Base-by-base conservation (phyloP, 2,888 invertebrate genomes). In the Asteroscopus sphinx region DNA sequence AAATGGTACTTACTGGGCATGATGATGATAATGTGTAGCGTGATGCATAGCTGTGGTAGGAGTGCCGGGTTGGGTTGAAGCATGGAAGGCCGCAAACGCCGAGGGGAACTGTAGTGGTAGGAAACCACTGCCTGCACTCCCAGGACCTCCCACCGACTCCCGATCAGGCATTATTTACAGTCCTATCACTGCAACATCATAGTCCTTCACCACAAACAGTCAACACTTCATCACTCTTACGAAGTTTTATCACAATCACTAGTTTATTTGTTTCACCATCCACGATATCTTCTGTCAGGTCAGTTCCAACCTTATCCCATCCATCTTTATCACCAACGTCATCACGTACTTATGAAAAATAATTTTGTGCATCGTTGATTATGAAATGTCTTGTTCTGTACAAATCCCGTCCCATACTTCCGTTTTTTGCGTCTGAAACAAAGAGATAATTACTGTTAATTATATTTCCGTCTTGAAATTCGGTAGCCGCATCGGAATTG, bases 11-110 rank as follows among this genome's bases (percentile, higher is more conserved):
- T 81, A 94, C 94, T 94, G 94, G 28, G 94, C 94, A 81, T 94
- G 94, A 68, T 94, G 93, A 69, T 94, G 93, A 65, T 92, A 93
- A 75, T 94, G 95, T 69, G 91, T 94, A 66, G 91, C 95, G 93
- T 88, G 95, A 87, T 95, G 93, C 95, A 95, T 93, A 42, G 95
- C 94, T 88, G 95, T 86, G 91, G 94, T 87, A 28, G 83, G 88
- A 91, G 95, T 92, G 76, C 96, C 93, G 81, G 95, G 91, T 92
- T 95, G 89, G 93, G 95, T 88, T 16, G 95, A 95, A 73, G 95
- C 96, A 83, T 96, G 95, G 86, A 95, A 95, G 36, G 95, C 95
- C 57, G 95, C 95, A 76, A 94, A 95, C 51, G 94, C 95, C 72
- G 95, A 95, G 41, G 95, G 95, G 79, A 95, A 95, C 86, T 95